Evolutionary conservation across 1,140 invertebrate species (phyloP).

Genomic region (Cylas formicarius): DNA sequence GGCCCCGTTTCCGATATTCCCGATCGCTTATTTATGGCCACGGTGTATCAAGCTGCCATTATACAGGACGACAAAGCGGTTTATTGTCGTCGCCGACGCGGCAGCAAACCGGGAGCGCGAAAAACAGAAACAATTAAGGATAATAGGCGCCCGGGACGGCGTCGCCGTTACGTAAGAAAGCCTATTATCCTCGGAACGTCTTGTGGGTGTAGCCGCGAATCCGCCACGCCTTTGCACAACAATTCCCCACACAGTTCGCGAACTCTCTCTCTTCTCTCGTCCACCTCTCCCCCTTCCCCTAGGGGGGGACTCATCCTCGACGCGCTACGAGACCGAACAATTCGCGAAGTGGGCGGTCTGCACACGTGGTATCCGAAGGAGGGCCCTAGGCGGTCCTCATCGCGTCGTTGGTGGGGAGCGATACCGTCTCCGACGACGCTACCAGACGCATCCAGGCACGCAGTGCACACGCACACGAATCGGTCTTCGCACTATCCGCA

Average conservation of each 20-base stretch:
- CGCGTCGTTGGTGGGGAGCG: constrained; percentile 27
- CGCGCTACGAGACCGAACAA: constrained; percentile 26
- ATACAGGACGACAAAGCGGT: no score
- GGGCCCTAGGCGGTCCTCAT: constrained; percentile 11
- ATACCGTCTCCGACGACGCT: constrained; percentile 21
- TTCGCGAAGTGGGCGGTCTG: constrained; percentile 37
- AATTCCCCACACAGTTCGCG: constrained; percentile 36
- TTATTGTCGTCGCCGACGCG: no score
- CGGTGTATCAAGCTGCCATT: no score
- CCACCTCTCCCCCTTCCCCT: no score
- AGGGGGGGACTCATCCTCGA: constrained; percentile 16
- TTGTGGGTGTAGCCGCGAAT: constrained; percentile 34
- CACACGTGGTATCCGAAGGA: constrained; percentile 30
- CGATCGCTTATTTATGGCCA: no score
- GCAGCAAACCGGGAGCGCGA: no score
- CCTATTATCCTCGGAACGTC: constrained; percentile 32
- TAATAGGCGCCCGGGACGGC: constrained; percentile 24
- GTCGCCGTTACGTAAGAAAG: constrained; percentile 29
- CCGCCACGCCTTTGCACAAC: constrained; percentile 34
- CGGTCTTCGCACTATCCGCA: constrained; percentile 4
- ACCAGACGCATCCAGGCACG: constrained; percentile 39
- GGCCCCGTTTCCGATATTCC: no score
- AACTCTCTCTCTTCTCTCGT: constrained; percentile 13
- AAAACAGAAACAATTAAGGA: constrained; percentile 26
- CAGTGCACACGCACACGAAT: constrained; percentile 34